Evolutionary conservation across 2,797 vertebrate species (phyloP).

Genomic region (Tragelaphus eurycerus): DNA sequence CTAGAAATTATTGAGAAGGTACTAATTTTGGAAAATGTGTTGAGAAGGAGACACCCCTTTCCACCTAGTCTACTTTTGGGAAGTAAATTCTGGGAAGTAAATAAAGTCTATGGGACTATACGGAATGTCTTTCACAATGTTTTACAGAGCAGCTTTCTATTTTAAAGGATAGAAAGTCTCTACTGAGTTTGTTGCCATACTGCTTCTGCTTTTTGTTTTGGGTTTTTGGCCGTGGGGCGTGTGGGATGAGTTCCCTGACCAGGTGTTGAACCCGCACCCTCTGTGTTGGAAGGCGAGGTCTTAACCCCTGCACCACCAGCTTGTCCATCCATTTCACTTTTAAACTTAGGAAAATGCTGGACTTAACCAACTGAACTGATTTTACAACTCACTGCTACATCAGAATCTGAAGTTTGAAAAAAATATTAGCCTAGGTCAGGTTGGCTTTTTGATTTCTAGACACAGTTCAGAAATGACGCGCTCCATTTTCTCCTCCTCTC

Average conservation of each 20-base stretch:
- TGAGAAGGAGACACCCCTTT: neutral
- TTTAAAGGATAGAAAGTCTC: neutral
- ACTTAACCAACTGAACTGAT: neutral
- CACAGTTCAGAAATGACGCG: neutral
- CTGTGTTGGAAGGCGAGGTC: neutral
- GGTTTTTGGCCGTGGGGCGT: accelerated
- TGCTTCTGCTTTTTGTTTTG: neutral
- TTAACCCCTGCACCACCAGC: neutral
- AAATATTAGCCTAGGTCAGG: neutral
- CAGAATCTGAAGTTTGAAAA: neutral
- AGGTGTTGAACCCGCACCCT: neutral
- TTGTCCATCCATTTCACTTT: neutral
- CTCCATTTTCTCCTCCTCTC: neutral
- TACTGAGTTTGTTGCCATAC: neutral
- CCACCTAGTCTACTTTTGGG: neutral
- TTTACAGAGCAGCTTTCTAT: neutral
- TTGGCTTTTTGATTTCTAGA: neutral
- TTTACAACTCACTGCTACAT: neutral
- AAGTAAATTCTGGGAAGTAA: neutral
- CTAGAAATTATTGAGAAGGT: neutral
- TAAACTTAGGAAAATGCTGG: neutral
- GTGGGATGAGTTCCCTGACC: neutral
- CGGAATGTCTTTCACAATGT: neutral
- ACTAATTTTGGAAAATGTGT: neutral
- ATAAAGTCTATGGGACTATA: neutral